A percentile compares a stretch with the other conserved stretches of the same genome.
Evolutionary conservation across 2,888 invertebrate genomes (phyloP).

Genomic region (Bombylius major): DNA sequence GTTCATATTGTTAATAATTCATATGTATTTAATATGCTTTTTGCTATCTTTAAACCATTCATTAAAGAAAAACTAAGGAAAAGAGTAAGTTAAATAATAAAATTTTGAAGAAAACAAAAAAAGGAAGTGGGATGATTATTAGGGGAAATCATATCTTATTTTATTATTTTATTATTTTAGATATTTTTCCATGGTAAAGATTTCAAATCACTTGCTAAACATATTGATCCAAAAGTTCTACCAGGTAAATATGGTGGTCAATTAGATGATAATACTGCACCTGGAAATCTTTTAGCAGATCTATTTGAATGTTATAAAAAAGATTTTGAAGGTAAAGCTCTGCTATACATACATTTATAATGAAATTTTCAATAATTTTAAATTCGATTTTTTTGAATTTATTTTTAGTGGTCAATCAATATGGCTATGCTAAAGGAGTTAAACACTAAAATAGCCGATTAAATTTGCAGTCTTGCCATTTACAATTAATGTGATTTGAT

Average conservation of each 20-base stretch:
- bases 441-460: constrained; percentile 20
- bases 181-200: constrained; percentile 64
- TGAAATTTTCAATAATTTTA: too few relatives aligned
- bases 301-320: constrained; percentile 54
- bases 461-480: neutral
- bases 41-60: constrained; percentile 78
- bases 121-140: too few relatives aligned
- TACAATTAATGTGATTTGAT: neutral
- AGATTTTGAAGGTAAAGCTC: constrained; percentile 48
- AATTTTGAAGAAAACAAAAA: neutral
- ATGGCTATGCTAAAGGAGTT: constrained; percentile 40
- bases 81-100: constrained; percentile 42
- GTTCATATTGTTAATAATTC: constrained; percentile 85
- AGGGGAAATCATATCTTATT: neutral
- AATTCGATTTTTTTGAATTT: constrained; percentile 5
- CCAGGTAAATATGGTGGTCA: constrained; percentile 55
- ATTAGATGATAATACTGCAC: constrained; percentile 41
- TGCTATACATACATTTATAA: too few relatives aligned
- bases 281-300: constrained; percentile 52
- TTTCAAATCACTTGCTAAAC: constrained; percentile 44
- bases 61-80: constrained; percentile 68
- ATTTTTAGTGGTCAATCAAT: constrained; percentile 45
- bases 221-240: constrained; percentile 46
- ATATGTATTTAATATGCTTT: constrained; percentile 72
- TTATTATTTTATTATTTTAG: constrained; percentile 24